Conservation (phyloP, 2,113 vertebrate genomes). For the Pyxicephalus adspersus region DNA sequence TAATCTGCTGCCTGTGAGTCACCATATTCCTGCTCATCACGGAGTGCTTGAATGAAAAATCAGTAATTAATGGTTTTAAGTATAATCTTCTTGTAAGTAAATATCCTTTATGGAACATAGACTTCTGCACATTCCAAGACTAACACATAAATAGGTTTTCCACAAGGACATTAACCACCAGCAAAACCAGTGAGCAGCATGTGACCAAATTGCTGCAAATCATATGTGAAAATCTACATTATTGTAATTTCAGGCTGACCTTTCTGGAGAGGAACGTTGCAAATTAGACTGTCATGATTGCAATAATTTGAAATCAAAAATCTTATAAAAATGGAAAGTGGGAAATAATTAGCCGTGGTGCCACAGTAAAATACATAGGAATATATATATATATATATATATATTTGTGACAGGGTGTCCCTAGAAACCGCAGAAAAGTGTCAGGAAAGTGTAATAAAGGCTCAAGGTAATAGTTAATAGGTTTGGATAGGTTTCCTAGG, state of each 20-base stretch:
- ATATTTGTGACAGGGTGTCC: too few relatives aligned
- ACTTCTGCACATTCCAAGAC: background rate
- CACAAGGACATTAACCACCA: background rate
- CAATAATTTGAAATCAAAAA: conserved; percentile 12
- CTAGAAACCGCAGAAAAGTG: too few relatives aligned
- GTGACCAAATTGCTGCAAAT: conserved; percentile 22
- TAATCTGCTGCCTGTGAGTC: background rate
- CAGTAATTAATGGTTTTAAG: conserved; percentile 15
- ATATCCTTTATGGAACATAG: conserved; percentile 15
- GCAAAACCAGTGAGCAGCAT: conserved; percentile 14
- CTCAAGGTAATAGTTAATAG: too few relatives aligned
- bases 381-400: background rate
- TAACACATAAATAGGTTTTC: conserved; percentile 14
- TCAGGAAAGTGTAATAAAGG: too few relatives aligned
- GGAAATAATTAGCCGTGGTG: background rate
- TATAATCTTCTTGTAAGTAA: conserved; percentile 23
- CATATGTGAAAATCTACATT: conserved; percentile 22
- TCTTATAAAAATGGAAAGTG: background rate
- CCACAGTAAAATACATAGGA: background rate
- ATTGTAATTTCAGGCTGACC: conserved; percentile 34
- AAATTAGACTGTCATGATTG: conserved; percentile 28
- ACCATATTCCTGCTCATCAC: background rate
- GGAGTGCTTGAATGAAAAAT: conserved; percentile 11
- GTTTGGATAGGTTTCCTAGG: too few relatives aligned
- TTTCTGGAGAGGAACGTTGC: background rate